Base-by-base conservation (phyloP, 2,113 vertebrate genomes). In the Rhinoptilus africanus region DNA sequence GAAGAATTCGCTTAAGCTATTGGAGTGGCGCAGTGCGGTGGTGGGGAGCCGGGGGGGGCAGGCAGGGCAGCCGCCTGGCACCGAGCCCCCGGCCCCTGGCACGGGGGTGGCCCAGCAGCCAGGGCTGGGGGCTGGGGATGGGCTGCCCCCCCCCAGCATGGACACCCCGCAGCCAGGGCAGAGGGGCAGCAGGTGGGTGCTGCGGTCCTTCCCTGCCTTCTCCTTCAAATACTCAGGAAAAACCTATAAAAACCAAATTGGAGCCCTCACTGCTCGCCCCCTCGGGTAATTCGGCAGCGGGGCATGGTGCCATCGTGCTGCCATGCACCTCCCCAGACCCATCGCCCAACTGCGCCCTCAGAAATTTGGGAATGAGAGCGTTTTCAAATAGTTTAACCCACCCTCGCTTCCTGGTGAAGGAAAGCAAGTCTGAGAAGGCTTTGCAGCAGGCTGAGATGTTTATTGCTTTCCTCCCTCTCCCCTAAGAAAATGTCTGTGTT, bases 11-110 rank as follows among this genome's bases (percentile, higher is more conserved):
- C 74, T 62, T 12, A 57, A 89, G 85, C 5, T 8, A 10, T 75
- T 57, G n/a, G 74, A 82, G 87, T 5, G 1, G 22, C 0, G 1
- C 11, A n/a, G 72, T 23, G 76, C 1, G 1, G 18, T 1, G 0
- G 18, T 22, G 39, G 48, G 57, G 88, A 76, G 72, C 53, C 9
- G 75, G 76, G 48, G 76, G 48, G 1, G 27, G 59, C 59, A 23
- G 68, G 54, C 66, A 60, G 79, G 41, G 67, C 50, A 26, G 92
- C 43, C 1, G 3, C 53, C 14, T 10, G 16, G 62, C 51, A 56
- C 12, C 3, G 4, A 9, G 28, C 20, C 50, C 30, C 63, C 12
- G 4, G 14, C 45, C 59, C 60, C 12, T 21, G 53, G 54, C 5
- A 30, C 21, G 4, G 4, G 3, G 16, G 82, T 41, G 68, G n/a